phyloP scores from a whole-genome alignment of 2,113 vertebrate genomes.

The Clarias batrachus region DNA sequence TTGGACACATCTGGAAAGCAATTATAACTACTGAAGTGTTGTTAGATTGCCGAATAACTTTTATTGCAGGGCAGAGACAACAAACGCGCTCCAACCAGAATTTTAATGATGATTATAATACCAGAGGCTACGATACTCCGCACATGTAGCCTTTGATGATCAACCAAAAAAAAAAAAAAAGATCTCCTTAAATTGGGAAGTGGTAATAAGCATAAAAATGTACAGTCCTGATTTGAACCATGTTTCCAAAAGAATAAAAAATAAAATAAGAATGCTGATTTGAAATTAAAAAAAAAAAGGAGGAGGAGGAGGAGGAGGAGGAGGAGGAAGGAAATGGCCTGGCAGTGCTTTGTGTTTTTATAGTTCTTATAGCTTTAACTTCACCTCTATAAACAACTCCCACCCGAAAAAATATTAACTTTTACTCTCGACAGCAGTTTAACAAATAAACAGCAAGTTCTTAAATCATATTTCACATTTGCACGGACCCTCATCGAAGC shows the following conservation, averaged over 20 bases:
- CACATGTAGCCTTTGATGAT: conserved; percentile 28
- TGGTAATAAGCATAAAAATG: conserved; percentile 19
- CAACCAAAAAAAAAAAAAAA: neutral
- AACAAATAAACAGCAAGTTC: conserved; percentile 24
- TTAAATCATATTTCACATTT: conserved; percentile 9
- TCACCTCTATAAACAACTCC: conserved; percentile 35
- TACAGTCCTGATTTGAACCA: conserved; percentile 25
- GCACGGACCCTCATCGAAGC: neutral
- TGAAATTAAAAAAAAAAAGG: neutral
- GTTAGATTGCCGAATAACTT: conserved; percentile 3
- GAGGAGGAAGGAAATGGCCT: conserved; percentile 31
- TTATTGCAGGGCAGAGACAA: conserved; percentile 31
- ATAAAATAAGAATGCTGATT: conserved; percentile 13
- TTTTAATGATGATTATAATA: conserved; percentile 37
- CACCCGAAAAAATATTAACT: conserved; percentile 13
- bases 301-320: neutral
- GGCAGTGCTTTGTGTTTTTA: conserved; percentile 24
- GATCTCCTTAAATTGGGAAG: neutral
- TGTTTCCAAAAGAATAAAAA: neutral
- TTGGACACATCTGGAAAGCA: conserved; percentile 29
- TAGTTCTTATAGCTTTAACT: conserved; percentile 22
- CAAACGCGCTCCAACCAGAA: neutral
- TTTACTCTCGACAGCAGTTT: conserved; percentile 21
- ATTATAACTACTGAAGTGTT: conserved; percentile 29
- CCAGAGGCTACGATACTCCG: neutral